Evolutionary conservation across 2,113 vertebrate genomes (phyloP).

Genomic region (Atherinomorus stipes): DNA sequence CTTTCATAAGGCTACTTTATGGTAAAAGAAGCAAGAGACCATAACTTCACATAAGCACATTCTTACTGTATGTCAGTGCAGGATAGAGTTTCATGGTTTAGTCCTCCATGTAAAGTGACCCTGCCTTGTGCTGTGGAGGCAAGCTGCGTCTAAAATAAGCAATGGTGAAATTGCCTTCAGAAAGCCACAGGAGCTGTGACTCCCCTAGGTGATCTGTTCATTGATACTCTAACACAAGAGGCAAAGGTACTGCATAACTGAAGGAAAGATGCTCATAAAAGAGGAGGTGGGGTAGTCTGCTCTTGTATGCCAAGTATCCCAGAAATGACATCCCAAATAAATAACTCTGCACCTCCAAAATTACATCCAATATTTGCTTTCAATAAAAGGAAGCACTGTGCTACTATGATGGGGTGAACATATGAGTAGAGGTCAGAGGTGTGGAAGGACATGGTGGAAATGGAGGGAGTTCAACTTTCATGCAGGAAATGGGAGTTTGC

Average conservation of each 20-base stretch:
- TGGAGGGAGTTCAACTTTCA: background rate
- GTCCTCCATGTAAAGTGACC: constrained; percentile 73
- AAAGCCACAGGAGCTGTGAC: constrained; percentile 66
- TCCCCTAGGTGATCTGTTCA: constrained; percentile 62
- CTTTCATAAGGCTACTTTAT: constrained; percentile 60
- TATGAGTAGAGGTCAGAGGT: background rate
- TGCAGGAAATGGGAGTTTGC: background rate
- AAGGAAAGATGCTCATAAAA: constrained; percentile 47
- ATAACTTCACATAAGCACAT: constrained; percentile 64
- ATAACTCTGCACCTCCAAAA: constrained; percentile 13
- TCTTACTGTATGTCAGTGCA: constrained; percentile 75
- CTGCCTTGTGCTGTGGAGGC: constrained; percentile 40
- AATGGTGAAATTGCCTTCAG: constrained; percentile 61
- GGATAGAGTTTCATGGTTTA: constrained; percentile 65
- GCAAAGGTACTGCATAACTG: constrained; percentile 44
- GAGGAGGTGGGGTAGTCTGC: constrained; percentile 18
- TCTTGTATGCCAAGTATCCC: constrained; percentile 6
- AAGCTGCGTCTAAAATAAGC: constrained; percentile 75
- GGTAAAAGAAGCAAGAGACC: constrained; percentile 56
- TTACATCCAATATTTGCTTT: background rate
- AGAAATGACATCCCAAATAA: constrained; percentile 27
- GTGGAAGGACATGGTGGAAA: background rate
- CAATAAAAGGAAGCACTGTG: background rate
- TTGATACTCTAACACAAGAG: constrained; percentile 62
- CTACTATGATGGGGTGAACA: rapidly evolving